Evolutionary conservation across 2,113 vertebrate species (phyloP), one percentile per base, ranked within the genome.

Genomic region (Oreochromis niloticus): DNA sequence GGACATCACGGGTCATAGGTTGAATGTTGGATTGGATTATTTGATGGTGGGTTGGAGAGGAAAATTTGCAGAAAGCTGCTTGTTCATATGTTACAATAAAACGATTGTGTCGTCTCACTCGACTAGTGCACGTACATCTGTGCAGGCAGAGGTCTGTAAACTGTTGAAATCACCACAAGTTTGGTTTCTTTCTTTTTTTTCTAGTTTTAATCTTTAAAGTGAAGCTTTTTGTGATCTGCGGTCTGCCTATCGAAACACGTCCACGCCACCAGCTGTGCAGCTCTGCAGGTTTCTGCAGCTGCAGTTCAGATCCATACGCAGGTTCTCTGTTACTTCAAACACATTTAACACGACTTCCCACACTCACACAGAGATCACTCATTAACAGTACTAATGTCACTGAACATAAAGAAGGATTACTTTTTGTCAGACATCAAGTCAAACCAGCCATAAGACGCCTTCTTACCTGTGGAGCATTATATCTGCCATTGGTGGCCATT

Each of bases 1-100:
- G 87, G 91, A 89, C 91, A 78, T 82, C 48, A 19, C 59, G 43
- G 86, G 89, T 87, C 55, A 6, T 36, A 87, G 86, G 86, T 91
- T 75, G 22, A 4, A n/a, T 9, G 46, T 82, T 89, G 80, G 54
- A 75, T 32, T 66, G 59, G 14, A 13, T 52, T 78, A 34, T 71
- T 36, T 41, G 54, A 27, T 19, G 82, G 30, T 84, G 71, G 24
- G 9, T 32, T 24, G 81, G 50, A 56, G 17, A 22, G 55, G 13
- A 10, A 61, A 68, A 55, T 59, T 30, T 24, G 78, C 27, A 81
- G 30, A 39, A 34, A 73, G 50, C 48, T 79, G 24, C 39, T 68
- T 66, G 12, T 32, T 78, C 2, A 7, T 41, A 14, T 41, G 46
- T 78, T 78, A 13, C 27, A 34, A 13, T 52, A 12, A 50, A 78